Evolutionary conservation across 2,797 vertebrate species (phyloP).

Genomic region (Leucoraja ocellata): DNA sequence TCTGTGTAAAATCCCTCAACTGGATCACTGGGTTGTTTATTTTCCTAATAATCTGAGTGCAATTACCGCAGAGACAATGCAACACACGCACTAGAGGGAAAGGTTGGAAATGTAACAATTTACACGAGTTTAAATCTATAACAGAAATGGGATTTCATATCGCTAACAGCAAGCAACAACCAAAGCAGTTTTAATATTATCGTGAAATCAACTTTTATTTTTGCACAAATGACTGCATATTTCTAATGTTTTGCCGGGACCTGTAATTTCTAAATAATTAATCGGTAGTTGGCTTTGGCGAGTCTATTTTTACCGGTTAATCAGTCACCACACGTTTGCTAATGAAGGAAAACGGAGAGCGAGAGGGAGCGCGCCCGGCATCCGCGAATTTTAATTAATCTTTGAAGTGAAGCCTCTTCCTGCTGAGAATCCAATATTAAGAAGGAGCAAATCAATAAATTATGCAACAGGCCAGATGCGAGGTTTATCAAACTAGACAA

Average conservation of each 20-base stretch:
- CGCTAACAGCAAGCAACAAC: neutral
- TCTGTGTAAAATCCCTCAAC: neutral
- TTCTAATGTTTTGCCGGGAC: neutral
- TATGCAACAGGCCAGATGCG: neutral
- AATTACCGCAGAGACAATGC: neutral
- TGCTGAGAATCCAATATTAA: neutral
- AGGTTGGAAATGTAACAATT: neutral
- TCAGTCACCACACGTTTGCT: neutral
- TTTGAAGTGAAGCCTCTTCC: neutral
- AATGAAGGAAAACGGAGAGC: neutral
- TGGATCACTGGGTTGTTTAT: neutral
- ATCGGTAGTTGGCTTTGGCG: neutral
- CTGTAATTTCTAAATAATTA: neutral
- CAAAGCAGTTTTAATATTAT: neutral
- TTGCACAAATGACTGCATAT: neutral
- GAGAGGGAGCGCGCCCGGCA: neutral
- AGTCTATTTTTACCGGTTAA: constrained; percentile 28
- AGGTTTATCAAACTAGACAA: neutral
- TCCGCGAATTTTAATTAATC: neutral
- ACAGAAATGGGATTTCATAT: neutral
- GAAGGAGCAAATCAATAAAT: neutral
- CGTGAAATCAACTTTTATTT: neutral
- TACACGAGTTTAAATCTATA: neutral
- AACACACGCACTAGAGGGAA: no score
- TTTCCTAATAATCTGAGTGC: neutral